Evolutionary conservation across 2,888 invertebrate genomes (phyloP).

Genomic region (Antitype chi): DNA sequence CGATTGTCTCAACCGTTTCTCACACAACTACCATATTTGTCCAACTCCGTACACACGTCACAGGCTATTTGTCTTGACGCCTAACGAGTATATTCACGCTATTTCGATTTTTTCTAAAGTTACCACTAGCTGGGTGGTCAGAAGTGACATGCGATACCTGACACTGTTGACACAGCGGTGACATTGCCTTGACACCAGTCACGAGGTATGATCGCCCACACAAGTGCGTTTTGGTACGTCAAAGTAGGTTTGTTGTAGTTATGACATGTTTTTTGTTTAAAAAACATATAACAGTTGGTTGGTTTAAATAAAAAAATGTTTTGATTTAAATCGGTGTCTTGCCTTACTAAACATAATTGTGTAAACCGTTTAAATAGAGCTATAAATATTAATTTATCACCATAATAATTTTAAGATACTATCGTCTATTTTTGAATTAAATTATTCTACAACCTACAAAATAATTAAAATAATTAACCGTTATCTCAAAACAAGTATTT

Average conservation of each 20-base stretch:
- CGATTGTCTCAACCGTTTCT: conserved; percentile 44
- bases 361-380: not conserved
- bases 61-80: conserved; percentile 41
- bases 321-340: not conserved
- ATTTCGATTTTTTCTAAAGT: conserved; percentile 46
- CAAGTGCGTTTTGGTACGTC: conserved; percentile 47
- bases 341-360: conserved; percentile 2
- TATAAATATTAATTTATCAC: not conserved
- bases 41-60: conserved; percentile 34
- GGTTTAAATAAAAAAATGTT: not conserved
- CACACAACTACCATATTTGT: conserved; percentile 36
- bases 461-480: conserved; percentile 9
- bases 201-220: conserved; percentile 66
- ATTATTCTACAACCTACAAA: not conserved
- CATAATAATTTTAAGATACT: not conserved
- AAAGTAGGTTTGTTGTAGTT: conserved; percentile 18
- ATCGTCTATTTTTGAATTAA: conserved; percentile 7
- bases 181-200: conserved; percentile 70
- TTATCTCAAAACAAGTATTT: conserved; percentile 14
- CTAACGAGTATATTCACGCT: conserved; percentile 24
- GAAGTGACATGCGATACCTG: conserved; percentile 71
- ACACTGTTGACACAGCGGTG: conserved; percentile 71
- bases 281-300: accelerated
- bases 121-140: conserved; percentile 72
- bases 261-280: not conserved